Conservation (phyloP, 1,140 invertebrate genomes). For the Belonocnema kinseyi region DNA sequence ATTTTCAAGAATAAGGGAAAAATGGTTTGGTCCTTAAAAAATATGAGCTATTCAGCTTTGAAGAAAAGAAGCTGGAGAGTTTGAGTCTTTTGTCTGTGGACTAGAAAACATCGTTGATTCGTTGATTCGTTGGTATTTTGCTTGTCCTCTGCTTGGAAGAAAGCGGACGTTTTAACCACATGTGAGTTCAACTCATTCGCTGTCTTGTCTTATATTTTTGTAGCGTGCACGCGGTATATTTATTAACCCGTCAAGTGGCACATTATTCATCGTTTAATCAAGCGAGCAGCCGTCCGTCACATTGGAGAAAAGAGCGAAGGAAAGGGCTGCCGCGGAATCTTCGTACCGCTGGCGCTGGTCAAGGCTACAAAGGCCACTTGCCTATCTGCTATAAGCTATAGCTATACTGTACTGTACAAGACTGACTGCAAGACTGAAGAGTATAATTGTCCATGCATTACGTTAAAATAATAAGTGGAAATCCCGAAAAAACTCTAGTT, state of each 20-base stretch:
- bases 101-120: background rate
- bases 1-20: background rate
- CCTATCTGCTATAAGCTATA: background rate
- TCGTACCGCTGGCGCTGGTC: conserved; percentile 48
- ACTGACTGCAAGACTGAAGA: too few relatives aligned
- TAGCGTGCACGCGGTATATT: conserved; percentile 58
- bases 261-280: conserved; percentile 67
- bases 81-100: background rate
- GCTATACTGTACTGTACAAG: too few relatives aligned
- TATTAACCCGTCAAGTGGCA: conserved; percentile 66
- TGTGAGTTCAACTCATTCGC: conserved; percentile 38
- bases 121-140: background rate
- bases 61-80: background rate
- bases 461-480: too few relatives aligned
- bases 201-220: conserved; percentile 45
- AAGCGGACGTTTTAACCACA: background rate
- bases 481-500: too few relatives aligned
- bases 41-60: background rate
- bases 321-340: conserved; percentile 57
- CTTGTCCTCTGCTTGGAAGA: background rate
- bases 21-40: background rate
- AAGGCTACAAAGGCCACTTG: conserved; percentile 46
- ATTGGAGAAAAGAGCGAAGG: conserved; percentile 49
- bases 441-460: too few relatives aligned
- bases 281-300: conserved; percentile 57